Evolutionary conservation across 2,113 vertebrate genomes (phyloP).

Genomic region (Callocephalon fimbriatum): DNA sequence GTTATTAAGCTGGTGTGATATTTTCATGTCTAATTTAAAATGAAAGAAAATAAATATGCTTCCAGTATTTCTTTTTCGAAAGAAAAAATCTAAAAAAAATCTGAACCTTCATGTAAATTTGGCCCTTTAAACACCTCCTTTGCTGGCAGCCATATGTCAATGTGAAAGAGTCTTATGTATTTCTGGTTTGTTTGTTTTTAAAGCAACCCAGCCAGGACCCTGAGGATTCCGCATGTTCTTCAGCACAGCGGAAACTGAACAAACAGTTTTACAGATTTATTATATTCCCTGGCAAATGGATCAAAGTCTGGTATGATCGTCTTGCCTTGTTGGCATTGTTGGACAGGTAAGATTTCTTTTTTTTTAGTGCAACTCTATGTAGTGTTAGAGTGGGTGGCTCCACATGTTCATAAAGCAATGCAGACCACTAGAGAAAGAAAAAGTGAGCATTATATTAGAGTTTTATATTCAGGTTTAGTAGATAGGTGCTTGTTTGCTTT

Average conservation of each 20-base stretch:
- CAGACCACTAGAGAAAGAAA: background rate
- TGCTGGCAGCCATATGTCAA: background rate
- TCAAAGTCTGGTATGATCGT: conserved; percentile 93
- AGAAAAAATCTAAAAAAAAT: background rate
- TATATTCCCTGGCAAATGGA: conserved; percentile 93
- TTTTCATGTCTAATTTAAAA: background rate
- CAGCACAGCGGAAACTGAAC: conserved; percentile 86
- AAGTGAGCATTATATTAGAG: background rate
- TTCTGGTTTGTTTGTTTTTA: conserved; percentile 42
- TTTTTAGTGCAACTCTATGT: background rate
- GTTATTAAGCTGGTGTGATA: background rate
- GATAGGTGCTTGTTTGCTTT: background rate
- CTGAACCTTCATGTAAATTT: background rate
- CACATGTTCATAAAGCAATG: background rate
- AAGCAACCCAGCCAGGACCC: conserved; percentile 81
- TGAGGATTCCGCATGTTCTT: conserved; percentile 88
- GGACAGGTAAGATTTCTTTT: conserved; percentile 84
- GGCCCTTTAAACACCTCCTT: background rate
- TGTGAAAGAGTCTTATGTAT: background rate
- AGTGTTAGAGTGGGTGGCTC: background rate
- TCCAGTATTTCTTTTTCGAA: background rate
- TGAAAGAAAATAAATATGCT: background rate
- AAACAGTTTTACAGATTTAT: conserved; percentile 92
- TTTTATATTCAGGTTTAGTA: background rate
- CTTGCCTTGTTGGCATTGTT: conserved; percentile 89